Base-by-base conservation (phyloP, 1,140 invertebrate species). In the Globodera rostochiensis region DNA sequence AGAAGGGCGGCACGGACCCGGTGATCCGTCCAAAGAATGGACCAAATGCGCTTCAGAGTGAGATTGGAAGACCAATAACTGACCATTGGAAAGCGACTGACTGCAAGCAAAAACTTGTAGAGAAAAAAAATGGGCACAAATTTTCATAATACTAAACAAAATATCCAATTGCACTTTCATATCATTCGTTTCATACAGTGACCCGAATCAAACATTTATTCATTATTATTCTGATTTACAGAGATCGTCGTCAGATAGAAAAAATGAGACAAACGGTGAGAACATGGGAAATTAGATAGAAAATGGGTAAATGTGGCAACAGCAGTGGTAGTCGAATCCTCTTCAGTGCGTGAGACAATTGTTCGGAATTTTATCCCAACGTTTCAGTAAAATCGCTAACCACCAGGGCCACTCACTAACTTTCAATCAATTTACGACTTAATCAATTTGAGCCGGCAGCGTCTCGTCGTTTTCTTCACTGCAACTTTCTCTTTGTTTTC, bases 1-100 rank as follows among this genome's bases (percentile, higher is more conserved):
- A 81, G n/a, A 15, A 80, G 15, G 8, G 80, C 45, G 13, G 25
- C 19, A 8, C 80, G 74, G n/a, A 81, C 49, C 7, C 80, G 80
- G 13, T 21, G 53, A 19, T 81, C 79, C 15, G 25, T 47, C 76
- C n/a, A 78, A 47, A 53, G 46, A 36, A 36, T 36, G 25, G 69
- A 45, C 69, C 69, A 71, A 71, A 71, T 11, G n/a, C 69, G 69
- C 46, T 71, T 71, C 46, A 19, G 15, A 13, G 19, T 19, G 57
- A 15, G 5, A 64, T 64, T 13, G 13, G 57, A 64, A 13, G 13
- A 19, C 15, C 15, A 19, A 19, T 6, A 19, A 19, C 11, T 6
- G 19, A 15, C 13, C 57, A 64, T 64, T 15, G 15, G 50, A 53
- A 53, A 53, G 50, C 11, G 57, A 64, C 36, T 36, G 36, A 36